phyloP scores from a whole-genome alignment of 2,888 invertebrate genomes.

The Pecten maximus region DNA sequence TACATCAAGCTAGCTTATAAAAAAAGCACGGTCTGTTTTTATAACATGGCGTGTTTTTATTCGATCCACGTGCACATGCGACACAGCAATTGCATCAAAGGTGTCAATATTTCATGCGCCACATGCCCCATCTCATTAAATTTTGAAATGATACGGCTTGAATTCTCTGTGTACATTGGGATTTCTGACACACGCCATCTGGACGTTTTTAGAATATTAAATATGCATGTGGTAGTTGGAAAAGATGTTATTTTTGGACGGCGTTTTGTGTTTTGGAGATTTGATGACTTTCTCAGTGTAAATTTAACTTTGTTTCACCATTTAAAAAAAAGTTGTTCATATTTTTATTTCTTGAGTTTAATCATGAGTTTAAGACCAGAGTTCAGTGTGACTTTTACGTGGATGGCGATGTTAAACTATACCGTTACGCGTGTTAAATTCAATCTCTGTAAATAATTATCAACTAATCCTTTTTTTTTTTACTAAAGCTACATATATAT shows the following conservation, averaged over 20 bases:
- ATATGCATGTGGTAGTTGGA: neutral
- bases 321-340: too few relatives aligned
- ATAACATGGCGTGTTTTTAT: neutral
- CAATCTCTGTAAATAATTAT: too few relatives aligned
- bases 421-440: too few relatives aligned
- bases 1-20: neutral
- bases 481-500: too few relatives aligned
- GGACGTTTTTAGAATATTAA: neutral
- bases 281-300: neutral
- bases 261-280: neutral
- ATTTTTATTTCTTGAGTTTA: too few relatives aligned
- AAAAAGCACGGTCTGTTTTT: neutral
- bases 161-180: neutral
- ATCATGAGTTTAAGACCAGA: too few relatives aligned
- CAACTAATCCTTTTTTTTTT: too few relatives aligned
- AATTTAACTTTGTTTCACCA: neutral
- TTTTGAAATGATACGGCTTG: conserved; percentile 20
- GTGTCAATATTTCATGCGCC: conserved; percentile 19
- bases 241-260: neutral
- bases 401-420: too few relatives aligned
- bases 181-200: neutral
- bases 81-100: neutral
- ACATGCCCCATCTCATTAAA: conserved; percentile 24
- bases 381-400: too few relatives aligned
- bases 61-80: neutral